phyloP scores from a whole-genome alignment of 2,888 invertebrate genomes.

The Apamea epomidion region DNA sequence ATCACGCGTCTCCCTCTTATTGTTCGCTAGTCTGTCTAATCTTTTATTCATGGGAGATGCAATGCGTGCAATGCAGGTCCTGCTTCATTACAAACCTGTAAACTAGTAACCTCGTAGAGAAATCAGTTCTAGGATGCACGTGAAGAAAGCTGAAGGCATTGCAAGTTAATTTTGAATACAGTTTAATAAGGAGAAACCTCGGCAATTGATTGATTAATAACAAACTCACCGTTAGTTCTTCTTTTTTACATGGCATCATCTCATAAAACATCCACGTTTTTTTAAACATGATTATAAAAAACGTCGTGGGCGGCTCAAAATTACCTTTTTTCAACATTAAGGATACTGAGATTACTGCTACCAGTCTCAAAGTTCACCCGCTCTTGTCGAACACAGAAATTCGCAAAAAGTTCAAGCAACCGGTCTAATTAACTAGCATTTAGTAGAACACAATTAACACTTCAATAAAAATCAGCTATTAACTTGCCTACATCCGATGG shows the following conservation, averaged over 20 bases:
- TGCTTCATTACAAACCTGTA: slow-evolving; percentile 63
- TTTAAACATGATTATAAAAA: slow-evolving; percentile 11
- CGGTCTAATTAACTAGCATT: slow-evolving; percentile 40
- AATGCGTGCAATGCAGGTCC: slow-evolving; percentile 73
- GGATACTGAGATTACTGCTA: not conserved
- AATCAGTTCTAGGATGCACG: slow-evolving; percentile 53
- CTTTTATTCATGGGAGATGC: slow-evolving; percentile 81
- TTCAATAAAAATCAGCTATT: slow-evolving; percentile 44
- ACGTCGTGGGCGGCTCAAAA: slow-evolving; percentile 4
- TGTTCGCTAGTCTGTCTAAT: slow-evolving; percentile 72
- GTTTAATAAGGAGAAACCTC: slow-evolving; percentile 5
- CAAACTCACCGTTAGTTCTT: not conserved
- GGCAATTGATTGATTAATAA: not conserved
- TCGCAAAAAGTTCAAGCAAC: slow-evolving; percentile 24
- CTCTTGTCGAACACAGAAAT: slow-evolving; percentile 1
- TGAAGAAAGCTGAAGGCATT: slow-evolving; percentile 51
- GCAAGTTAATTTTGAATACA: slow-evolving; percentile 22
- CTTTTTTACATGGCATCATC: not conserved
- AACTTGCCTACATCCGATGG: slow-evolving; percentile 34
- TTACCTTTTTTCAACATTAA: not conserved
- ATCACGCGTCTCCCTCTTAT: slow-evolving; percentile 77
- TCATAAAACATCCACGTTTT: not conserved
- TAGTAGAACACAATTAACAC: slow-evolving; percentile 38
- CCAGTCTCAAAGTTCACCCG: slow-evolving; percentile 12
- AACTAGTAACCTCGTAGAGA: slow-evolving; percentile 74